Conservation (phyloP, 2,888 invertebrate genomes). For the Dendrolimus houi region DNA sequence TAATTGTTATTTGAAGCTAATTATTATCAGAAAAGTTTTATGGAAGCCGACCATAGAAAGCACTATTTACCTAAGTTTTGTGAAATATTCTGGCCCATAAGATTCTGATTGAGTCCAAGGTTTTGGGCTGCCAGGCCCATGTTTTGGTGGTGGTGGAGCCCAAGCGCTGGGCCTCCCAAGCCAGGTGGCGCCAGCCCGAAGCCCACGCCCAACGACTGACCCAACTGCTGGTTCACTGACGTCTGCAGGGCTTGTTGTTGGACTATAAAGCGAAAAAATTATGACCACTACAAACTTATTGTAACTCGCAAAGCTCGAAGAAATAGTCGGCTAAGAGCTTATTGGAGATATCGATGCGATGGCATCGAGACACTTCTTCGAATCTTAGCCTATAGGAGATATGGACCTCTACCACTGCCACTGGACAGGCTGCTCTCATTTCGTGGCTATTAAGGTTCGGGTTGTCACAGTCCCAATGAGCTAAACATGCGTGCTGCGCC, state of each 20-base stretch:
- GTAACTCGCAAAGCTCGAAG: slow-evolving; percentile 1
- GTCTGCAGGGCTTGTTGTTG: slow-evolving; percentile 56
- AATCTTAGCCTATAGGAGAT: too few species aligned
- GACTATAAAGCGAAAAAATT: slow-evolving; percentile 22
- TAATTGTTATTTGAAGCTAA: too few species aligned
- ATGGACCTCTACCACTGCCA: too few species aligned
- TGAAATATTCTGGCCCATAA: slow-evolving; percentile 54
- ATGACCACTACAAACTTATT: slow-evolving; percentile 5
- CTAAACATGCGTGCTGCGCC: too few species aligned
- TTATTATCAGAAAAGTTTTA: too few species aligned
- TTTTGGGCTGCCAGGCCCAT: slow-evolving; percentile 38
- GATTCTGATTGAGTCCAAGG: slow-evolving; percentile 50
- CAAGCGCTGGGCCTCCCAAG: slow-evolving; percentile 21
- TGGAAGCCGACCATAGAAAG: too few species aligned
- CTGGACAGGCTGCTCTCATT: too few species aligned
- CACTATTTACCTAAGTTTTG: slow-evolving; percentile 44
- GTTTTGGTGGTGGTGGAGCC: slow-evolving; percentile 33
- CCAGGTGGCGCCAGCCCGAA: slow-evolving; percentile 37
- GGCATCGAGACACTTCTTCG: too few species aligned
- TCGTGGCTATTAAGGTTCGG: too few species aligned
- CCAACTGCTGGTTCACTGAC: slow-evolving; percentile 42
- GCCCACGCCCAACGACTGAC: slow-evolving; percentile 39
- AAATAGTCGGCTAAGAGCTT: background rate
- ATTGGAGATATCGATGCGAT: too few species aligned
- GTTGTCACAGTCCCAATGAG: too few species aligned